Evolutionary conservation across 2,888 invertebrate genomes (phyloP).

Genomic region (Parnassius apollo): DNA sequence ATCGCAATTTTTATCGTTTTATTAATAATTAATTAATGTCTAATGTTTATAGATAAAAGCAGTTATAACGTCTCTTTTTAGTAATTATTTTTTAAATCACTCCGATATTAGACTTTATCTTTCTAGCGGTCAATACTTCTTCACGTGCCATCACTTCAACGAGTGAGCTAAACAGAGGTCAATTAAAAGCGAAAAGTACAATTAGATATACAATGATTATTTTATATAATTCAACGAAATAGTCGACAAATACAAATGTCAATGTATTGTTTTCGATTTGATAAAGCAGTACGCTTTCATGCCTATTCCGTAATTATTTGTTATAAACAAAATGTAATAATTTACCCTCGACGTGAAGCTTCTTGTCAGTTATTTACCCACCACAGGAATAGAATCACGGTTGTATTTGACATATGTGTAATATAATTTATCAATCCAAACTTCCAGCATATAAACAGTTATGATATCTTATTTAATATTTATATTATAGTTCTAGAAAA

Average conservation of each 20-base stretch:
- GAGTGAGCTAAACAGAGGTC: constrained; percentile 2
- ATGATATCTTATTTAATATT: background rate
- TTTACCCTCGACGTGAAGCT: constrained; percentile 38
- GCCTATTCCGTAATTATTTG: constrained; percentile 29
- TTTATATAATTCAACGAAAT: background rate
- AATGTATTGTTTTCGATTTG: constrained; percentile 11
- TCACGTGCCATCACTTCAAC: constrained; percentile 15
- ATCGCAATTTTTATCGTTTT: background rate
- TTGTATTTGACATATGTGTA: constrained; percentile 29
- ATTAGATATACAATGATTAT: constrained; percentile 15
- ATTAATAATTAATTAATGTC: constrained; percentile 2
- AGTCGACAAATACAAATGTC: constrained; percentile 3
- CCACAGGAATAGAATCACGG: constrained; percentile 42
- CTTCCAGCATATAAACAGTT: background rate
- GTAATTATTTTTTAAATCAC: constrained; percentile 13
- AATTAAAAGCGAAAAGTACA: background rate
- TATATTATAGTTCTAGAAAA: background rate
- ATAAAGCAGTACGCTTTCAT: constrained; percentile 2
- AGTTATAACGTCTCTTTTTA: constrained; percentile 37
- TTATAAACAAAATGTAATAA: constrained; percentile 40
- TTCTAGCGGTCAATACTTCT: constrained; percentile 54
- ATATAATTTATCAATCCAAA: constrained; percentile 1
- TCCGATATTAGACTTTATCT: constrained; percentile 41
- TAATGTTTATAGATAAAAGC: constrained; percentile 9
- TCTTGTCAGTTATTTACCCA: constrained; percentile 50